These are phyloP conservation scores for Melitaea cinxia DNA, from an alignment of 1,140 invertebrate species.

Conservation along the genomic window DNA sequence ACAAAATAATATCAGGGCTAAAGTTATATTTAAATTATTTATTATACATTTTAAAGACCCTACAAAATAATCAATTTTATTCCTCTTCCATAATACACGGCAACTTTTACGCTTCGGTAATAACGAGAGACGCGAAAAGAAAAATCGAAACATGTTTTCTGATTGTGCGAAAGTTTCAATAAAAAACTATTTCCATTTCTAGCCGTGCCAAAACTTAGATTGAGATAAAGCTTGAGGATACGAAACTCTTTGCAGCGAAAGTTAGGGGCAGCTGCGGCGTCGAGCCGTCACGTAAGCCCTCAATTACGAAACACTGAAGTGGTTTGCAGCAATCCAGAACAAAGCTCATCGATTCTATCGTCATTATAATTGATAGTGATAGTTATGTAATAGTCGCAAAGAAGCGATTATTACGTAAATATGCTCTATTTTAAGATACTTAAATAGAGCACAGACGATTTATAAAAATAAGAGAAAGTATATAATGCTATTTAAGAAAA, in stretches of 20 bases:
- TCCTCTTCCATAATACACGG: not conserved
- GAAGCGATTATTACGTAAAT: not conserved
- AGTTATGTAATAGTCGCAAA: constrained; percentile 34
- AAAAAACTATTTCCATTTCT: constrained; percentile 66
- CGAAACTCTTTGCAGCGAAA: constrained; percentile 67
- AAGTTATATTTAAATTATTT: too few species aligned
- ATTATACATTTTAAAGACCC: too few species aligned
- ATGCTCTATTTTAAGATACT: too few species aligned
- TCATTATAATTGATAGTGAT: constrained; percentile 62
- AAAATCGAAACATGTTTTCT: constrained; percentile 30
- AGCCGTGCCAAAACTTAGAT: constrained; percentile 70
- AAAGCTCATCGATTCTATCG: constrained; percentile 74
- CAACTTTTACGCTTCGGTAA: not conserved
- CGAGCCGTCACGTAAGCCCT: constrained; percentile 77
- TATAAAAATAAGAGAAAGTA: too few species aligned
- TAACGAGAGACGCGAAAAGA: constrained; percentile 4
- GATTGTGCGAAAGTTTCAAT: constrained; percentile 46
- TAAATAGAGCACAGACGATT: too few species aligned
- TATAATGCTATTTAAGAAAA: too few species aligned
- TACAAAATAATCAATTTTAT: not conserved
- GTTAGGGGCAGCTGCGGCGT: constrained; percentile 70
- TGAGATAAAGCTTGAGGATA: constrained; percentile 75
- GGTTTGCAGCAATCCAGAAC: constrained; percentile 67
- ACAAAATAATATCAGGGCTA: too few species aligned
- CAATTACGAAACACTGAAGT: constrained; percentile 79